Percentiles rank a stretch among this genome's conserved stretches.
Evolutionary conservation across 2,797 vertebrate genomes (phyloP).

Genomic region (Phataginus tricuspis): DNA sequence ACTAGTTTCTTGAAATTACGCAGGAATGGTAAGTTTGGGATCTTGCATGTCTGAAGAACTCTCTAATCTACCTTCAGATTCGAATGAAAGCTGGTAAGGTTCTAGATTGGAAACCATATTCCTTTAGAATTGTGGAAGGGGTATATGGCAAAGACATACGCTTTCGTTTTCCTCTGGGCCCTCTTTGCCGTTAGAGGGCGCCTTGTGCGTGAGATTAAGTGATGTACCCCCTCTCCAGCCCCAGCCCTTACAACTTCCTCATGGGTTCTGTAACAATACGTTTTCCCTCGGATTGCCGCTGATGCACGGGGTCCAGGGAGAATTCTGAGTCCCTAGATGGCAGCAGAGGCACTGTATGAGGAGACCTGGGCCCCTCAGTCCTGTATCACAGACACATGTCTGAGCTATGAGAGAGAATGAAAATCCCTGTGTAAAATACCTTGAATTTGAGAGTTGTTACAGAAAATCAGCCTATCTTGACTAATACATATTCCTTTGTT

Average conservation of each 20-base stretch:
- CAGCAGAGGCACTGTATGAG: neutral
- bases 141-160: neutral
- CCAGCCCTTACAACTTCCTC: neutral
- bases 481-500: neutral
- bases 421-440: neutral
- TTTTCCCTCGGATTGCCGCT: neutral
- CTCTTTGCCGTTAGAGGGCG: neutral
- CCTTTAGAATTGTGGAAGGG: neutral
- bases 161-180: neutral
- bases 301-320: fast-evolving
- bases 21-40: neutral
- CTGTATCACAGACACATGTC: neutral
- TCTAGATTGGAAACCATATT: neutral
- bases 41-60: neutral
- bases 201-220: neutral
- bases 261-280: neutral
- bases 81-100: neutral
- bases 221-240: neutral
- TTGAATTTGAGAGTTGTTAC: neutral
- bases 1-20: neutral
- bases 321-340: neutral
- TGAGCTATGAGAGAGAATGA: neutral
- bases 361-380: neutral
- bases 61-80: neutral
- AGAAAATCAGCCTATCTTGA: neutral